Evolutionary conservation across 2,888 invertebrate genomes (phyloP).

Genomic region (Cheilosia variabilis): DNA sequence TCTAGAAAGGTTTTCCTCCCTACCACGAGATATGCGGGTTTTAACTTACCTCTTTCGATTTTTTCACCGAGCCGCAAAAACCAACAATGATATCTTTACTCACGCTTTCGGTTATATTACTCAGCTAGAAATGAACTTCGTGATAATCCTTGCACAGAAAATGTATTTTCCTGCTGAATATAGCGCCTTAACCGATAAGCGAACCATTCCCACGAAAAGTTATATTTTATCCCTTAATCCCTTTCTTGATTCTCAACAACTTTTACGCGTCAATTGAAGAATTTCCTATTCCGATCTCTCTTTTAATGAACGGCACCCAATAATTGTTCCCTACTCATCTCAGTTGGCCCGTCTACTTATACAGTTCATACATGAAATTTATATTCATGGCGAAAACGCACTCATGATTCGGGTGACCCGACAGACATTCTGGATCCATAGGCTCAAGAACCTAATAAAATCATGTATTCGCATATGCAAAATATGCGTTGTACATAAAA

Average conservation of each 20-base stretch:
- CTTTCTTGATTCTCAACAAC: not conserved
- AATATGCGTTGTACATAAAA: too few species aligned
- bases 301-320: not conserved
- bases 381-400: too few species aligned
- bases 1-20: conserved; percentile 11
- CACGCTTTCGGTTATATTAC: not conserved
- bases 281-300: not conserved
- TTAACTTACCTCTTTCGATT: conserved; percentile 5
- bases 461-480: too few species aligned
- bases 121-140: conserved; percentile 4
- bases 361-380: too few species aligned
- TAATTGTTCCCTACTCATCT: too few species aligned
- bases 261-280: conserved; percentile 1
- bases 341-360: too few species aligned
- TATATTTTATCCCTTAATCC: conserved; percentile 4
- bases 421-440: too few species aligned
- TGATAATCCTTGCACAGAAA: not conserved
- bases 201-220: not conserved
- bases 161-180: not conserved
- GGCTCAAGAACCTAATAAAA: too few species aligned
- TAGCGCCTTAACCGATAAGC: not conserved
- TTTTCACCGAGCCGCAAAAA: not conserved
- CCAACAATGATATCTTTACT: too few species aligned
- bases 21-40: not conserved
- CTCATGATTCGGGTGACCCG: too few species aligned